phyloP scores from a whole-genome alignment of 2,888 invertebrate species.

The Heliconius ethilla region DNA sequence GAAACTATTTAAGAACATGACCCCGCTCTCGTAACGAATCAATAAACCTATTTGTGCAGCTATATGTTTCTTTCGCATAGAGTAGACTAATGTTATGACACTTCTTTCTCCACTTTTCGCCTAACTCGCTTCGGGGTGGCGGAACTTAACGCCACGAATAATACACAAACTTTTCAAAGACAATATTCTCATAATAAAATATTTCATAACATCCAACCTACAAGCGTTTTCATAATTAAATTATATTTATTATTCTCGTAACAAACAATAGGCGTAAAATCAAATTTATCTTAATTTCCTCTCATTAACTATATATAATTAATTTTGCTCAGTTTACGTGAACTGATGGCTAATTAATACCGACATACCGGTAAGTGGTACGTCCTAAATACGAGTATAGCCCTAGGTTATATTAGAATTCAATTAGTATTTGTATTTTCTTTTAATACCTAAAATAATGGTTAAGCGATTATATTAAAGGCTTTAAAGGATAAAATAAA shows the following conservation, averaged over 20 bases:
- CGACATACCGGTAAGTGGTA: constrained; percentile 23
- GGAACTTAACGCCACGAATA: not conserved
- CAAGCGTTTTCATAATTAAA: constrained; percentile 1
- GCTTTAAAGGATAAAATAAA: too few relatives aligned
- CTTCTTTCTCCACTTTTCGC: too few relatives aligned
- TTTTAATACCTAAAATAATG: not conserved
- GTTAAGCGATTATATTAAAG: too few relatives aligned
- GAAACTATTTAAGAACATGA: too few relatives aligned
- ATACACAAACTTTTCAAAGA: not conserved
- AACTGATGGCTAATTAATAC: constrained; percentile 36
- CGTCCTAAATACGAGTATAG: constrained; percentile 12
- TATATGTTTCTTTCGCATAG: too few relatives aligned
- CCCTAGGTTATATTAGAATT: constrained; percentile 12
- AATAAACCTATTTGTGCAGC: too few relatives aligned
- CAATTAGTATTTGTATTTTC: not conserved
- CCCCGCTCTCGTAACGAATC: too few relatives aligned
- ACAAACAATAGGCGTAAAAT: constrained; percentile 14
- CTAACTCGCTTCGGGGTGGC: too few relatives aligned
- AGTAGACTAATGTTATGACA: too few relatives aligned
- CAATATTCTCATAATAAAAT: not conserved
- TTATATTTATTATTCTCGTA: constrained; percentile 18
- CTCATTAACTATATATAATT: constrained; percentile 39
- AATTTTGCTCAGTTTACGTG: constrained; percentile 34
- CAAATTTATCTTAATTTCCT: constrained; percentile 38
- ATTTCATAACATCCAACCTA: not conserved